Evolutionary conservation across 23 tunicate species (phyloP).

Genomic region (Phallusia fumigata): DNA sequence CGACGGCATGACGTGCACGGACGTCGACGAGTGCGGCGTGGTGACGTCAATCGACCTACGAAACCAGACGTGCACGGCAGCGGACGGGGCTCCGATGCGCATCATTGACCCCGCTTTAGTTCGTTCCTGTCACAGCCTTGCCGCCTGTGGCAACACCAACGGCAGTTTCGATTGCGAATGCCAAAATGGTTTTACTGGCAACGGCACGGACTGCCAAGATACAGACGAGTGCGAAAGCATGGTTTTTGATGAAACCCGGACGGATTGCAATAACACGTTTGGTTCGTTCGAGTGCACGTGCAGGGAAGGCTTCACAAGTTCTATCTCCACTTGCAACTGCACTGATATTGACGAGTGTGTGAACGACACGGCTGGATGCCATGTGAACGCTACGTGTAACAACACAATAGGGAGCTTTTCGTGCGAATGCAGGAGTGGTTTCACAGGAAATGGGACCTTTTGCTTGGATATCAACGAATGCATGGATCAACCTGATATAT

Average conservation of each 20-base stretch:
- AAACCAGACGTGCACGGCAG: not conserved
- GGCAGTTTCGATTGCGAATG: not conserved
- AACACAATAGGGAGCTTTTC: not conserved
- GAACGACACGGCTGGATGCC: not conserved
- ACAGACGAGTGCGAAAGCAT: not conserved
- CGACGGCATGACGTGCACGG: constrained; percentile 16
- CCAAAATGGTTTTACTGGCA: not conserved
- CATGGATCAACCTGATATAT: not conserved
- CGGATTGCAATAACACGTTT: not conserved
- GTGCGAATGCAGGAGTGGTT: not conserved
- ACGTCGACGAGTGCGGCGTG: constrained; percentile 16
- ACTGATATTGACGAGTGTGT: not conserved
- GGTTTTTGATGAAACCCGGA: not conserved
- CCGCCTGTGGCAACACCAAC: constrained; percentile 5
- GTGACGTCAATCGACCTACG: not conserved
- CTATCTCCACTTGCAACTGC: not conserved
- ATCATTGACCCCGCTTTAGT: not conserved
- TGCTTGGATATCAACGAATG: not conserved
- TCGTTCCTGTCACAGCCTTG: not conserved
- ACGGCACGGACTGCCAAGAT: not conserved
- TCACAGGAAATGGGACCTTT: not conserved
- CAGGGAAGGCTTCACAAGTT: not conserved
- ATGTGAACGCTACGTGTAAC: not conserved
- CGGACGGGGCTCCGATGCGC: not conserved
- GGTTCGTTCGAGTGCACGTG: constrained; percentile 1